Base-by-base conservation (phyloP, 2,113 vertebrate species). In the Rhinolophus ferrumequinum region DNA sequence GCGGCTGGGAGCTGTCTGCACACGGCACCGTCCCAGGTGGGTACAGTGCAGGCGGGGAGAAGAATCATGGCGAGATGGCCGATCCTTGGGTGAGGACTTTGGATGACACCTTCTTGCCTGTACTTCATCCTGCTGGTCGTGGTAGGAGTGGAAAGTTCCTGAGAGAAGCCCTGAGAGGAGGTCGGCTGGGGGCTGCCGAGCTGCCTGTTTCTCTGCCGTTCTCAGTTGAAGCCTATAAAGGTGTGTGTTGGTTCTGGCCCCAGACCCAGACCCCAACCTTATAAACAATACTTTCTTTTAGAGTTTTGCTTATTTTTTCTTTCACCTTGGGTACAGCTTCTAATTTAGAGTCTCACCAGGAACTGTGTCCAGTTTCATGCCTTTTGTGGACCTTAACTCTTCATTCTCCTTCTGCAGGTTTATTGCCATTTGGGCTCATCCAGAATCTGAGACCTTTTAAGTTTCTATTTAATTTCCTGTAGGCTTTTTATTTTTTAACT, bases 201-300 rank as follows among this genome's bases (percentile, higher is more conserved):
- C n/a, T 47, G 54, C 62, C 76, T 87, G 10, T 79, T 73, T 80
- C 73, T 44, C 28, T 70, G 44, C 24, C 30, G 5, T 73, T 96
- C 64, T 84, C n/a, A 47, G 41, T 41, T 84, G 83, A 84, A 93
- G 33, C 52, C 66, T 88, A 2, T 75, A 58, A 84, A 88, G 38
- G 12, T 88, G 21, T 62, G 7, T 91, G 83, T 96, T 93, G 89
- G 70, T 95, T 94, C 88, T 96, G 93, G 87, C 90, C 83, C 66
- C 21, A 92, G 62, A 80, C 41, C 56, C 69, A 85, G 79, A 84
- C 83, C 70, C 41, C 58, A 58, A 0, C 33, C 41, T 35, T 75
- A 41, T 80, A 80, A 95, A 95, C 70, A 84, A 92, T 38, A 64
- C 66, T 88, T 95, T 76, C 52, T 44, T 44, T 84, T 67, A 84